Base-by-base conservation (phyloP, 2,113 vertebrate genomes). In the Epinephelus fuscoguttatus region DNA sequence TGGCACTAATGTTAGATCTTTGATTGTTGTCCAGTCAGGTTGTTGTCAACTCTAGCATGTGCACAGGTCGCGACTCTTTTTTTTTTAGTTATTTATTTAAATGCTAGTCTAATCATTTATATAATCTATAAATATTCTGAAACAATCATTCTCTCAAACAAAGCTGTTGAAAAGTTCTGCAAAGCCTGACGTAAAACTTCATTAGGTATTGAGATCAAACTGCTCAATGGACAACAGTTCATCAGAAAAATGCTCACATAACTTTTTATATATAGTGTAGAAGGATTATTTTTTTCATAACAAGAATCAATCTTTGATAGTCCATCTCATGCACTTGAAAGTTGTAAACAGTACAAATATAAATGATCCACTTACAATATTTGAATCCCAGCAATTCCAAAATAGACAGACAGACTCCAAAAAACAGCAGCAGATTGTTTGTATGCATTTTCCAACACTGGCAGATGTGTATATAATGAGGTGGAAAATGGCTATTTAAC, bases 331-430 rank as follows among this genome's bases (percentile, higher is more conserved):
- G 94, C 95, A 95, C 70, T 92, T 93, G 78, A 91, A 95, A 93
- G 84, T 89, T 93, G 84, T 93, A 92, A 95, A 93, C 94, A 93
- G 92, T 95, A 95, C 93, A 96, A 95, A 96, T 94, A 94, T 92
- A 96, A 93, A 95, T 92, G 87, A 93, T 91, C 84, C 91, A 95
- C 93, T 88, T 89, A 94, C 91, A 92, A 94, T 91, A 90, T 93
- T 89, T 93, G 87, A 92, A 91, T 94, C 88, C 86, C 86, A 90
- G 82, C 91, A 91, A 92, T 93, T 93, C 90, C 89, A 93, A 95
- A 95, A 95, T 93, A 94, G 92, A 95, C 91, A 91, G 81, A 88
- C 78, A 88, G 90, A 92, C 89, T 91, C 84, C 88, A 87, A 90
- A 86, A 91, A 91, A 92, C 89, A 94, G 92, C 92, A 94, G 94